Percentiles rank a stretch among this genome's conserved stretches.
These are phyloP conservation scores for Hypsibius dujardini DNA, from an alignment of 1,140 invertebrate species.

Conservation along the genomic window DNA sequence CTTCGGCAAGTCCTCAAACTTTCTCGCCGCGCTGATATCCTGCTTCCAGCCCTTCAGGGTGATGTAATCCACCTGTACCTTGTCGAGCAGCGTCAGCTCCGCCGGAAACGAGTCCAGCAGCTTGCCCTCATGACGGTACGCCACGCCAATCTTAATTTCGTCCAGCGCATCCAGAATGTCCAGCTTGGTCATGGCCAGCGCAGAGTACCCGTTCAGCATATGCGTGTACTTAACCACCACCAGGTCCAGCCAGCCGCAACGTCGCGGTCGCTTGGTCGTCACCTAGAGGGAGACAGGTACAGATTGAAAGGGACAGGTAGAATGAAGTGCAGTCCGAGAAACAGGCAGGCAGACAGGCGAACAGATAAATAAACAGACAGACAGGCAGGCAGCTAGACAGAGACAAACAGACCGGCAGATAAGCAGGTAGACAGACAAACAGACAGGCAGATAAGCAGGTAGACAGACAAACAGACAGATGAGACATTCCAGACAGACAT, in stretches of 20 bases:
- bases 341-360: too few species aligned
- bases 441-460: too few species aligned
- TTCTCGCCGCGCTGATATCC: constrained; percentile 59
- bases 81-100: constrained; percentile 26
- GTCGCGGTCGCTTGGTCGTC: constrained; percentile 75
- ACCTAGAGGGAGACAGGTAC: too few species aligned
- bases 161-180: constrained; percentile 83
- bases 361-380: too few species aligned
- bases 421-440: too few species aligned
- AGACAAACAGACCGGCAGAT: too few species aligned
- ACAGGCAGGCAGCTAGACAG: too few species aligned
- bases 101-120: constrained; percentile 60
- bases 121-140: constrained; percentile 60
- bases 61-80: constrained; percentile 62
- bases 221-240: constrained; percentile 71
- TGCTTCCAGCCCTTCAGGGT: constrained; percentile 76
- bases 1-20: constrained; percentile 62
- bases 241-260: constrained; percentile 97
- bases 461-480: too few species aligned
- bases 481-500: too few species aligned
- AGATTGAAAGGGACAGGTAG: too few species aligned
- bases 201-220: constrained; percentile 80
- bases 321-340: too few species aligned
- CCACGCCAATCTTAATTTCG: constrained; percentile 66
- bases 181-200: constrained; percentile 76